phyloP scores from a whole-genome alignment of 1,140 invertebrate genomes.

The Cyclargus thomasi region DNA sequence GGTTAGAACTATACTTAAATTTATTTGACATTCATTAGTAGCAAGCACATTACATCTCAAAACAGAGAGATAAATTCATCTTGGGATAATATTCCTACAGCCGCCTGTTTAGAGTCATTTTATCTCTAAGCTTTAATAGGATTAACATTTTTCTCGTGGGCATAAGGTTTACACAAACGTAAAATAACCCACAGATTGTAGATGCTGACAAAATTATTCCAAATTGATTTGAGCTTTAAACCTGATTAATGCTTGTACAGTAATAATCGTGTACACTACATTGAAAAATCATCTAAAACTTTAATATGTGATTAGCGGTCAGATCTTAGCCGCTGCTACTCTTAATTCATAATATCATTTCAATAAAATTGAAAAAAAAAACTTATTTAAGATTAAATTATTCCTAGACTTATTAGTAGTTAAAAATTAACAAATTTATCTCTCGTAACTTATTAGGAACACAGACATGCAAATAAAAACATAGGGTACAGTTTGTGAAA shows the following conservation, averaged over 20 bases:
- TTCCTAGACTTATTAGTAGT: constrained; percentile 43
- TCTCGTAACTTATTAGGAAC: constrained; percentile 47
- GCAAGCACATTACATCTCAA: constrained; percentile 61
- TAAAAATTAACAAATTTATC: constrained; percentile 54
- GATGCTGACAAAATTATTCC: constrained; percentile 62
- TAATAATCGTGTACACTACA: constrained; percentile 62
- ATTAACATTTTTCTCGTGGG: no score
- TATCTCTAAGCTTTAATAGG: constrained; percentile 29
- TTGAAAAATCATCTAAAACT: constrained; percentile 73
- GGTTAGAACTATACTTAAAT: constrained; percentile 70
- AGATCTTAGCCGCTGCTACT: constrained; percentile 39
- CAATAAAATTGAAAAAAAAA: constrained; percentile 46
- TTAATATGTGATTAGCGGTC: constrained; percentile 40
- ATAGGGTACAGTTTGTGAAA: not conserved
- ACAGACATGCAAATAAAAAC: constrained; percentile 20
- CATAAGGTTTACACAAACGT: no score
- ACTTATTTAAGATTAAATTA: constrained; percentile 27
- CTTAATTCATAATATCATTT: constrained; percentile 60
- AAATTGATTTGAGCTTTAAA: constrained; percentile 67
- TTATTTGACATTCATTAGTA: constrained; percentile 66
- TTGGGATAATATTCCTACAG: constrained; percentile 63
- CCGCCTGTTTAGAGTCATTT: constrained; percentile 25
- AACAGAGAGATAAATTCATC: constrained; percentile 66
- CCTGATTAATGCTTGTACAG: constrained; percentile 66
- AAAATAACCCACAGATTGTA: not conserved